phyloP scores from a whole-genome alignment of 23 tunicate species.

The Diplosoma virens region DNA sequence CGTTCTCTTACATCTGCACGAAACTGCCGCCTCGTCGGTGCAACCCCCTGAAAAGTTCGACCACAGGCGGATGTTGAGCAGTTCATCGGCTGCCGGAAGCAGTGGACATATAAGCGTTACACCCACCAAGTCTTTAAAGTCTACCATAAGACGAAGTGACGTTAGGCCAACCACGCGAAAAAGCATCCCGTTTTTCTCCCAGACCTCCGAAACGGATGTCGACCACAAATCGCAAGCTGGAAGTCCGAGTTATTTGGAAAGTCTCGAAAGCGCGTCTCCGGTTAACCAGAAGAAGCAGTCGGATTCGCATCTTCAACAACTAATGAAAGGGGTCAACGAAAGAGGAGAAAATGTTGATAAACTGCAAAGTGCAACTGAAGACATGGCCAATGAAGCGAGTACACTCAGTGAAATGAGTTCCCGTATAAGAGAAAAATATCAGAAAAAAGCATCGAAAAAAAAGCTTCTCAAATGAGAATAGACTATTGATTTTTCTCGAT shows the following conservation, averaged over 20 bases:
- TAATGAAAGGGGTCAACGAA: constrained; percentile 34
- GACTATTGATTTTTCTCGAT: neutral
- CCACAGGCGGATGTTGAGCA: constrained; percentile 23
- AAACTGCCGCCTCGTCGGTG: constrained; percentile 17
- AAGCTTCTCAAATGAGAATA: neutral
- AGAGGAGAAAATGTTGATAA: constrained; percentile 56
- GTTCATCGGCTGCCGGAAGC: constrained; percentile 6
- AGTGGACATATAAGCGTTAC: constrained; percentile 14
- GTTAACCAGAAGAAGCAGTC: neutral
- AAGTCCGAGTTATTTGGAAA: neutral
- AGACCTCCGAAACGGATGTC: constrained; percentile 17
- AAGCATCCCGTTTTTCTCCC: constrained; percentile 26
- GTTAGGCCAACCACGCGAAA: neutral
- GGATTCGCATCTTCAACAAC: constrained; percentile 2
- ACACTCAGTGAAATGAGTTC: constrained; percentile 63
- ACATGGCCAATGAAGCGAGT: constrained; percentile 70
- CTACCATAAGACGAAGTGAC: constrained; percentile 35
- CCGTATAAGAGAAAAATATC: constrained; percentile 69
- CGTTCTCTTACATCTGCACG: constrained; percentile 59
- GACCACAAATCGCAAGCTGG: neutral
- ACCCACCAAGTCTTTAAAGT: neutral
- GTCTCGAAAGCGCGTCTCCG: constrained; percentile 11
- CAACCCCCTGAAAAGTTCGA: constrained; percentile 21
- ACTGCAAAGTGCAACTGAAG: constrained; percentile 51
- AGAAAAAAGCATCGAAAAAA: constrained; percentile 42